Evolutionary conservation across 30 jellyfish, hydroid and myxozoan genomes (phyloP).

Genomic region (Pelagia noctiluca): DNA sequence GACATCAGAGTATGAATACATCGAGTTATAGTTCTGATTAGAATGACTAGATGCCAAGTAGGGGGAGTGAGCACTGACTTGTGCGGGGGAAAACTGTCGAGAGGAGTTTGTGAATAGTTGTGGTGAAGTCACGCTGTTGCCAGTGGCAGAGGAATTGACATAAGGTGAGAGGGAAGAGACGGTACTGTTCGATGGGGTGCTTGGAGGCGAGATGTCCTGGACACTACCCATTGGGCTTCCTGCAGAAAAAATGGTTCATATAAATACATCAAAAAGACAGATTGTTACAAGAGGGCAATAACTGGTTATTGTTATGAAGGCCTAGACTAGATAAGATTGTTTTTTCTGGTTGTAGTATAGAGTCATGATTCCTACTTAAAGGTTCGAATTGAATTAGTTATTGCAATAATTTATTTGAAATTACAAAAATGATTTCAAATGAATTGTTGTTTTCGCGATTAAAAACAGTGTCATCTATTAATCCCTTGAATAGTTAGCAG

Average conservation of each 20-base stretch:
- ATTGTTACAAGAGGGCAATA: too few species aligned
- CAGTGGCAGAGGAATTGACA: conserved; percentile 63
- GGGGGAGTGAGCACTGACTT: conserved; percentile 16
- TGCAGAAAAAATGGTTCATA: background rate
- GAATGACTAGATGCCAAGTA: conserved; percentile 16
- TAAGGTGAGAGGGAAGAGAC: conserved; percentile 75
- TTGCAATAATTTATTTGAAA: too few species aligned
- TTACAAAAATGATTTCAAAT: too few species aligned
- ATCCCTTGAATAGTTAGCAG: too few species aligned
- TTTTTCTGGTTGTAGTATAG: too few species aligned
- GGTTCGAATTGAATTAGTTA: too few species aligned
- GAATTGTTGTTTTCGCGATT: too few species aligned
- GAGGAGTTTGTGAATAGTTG: conserved; percentile 74
- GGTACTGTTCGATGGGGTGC: conserved; percentile 93
- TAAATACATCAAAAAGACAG: background rate
- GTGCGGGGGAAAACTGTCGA: conserved; percentile 56
- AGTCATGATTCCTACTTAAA: too few species aligned
- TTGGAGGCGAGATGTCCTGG: conserved; percentile 97
- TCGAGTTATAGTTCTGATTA: conserved; percentile 2
- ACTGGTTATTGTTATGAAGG: too few species aligned
- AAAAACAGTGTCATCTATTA: too few species aligned
- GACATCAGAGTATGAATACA: conserved; percentile 43
- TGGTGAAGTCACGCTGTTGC: conserved; percentile 59
- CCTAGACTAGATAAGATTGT: too few species aligned
- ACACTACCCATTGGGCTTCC: conserved; percentile 85